phyloP scores from a whole-genome alignment of 2,888 invertebrate genomes.

The Agonum fuliginosum region DNA sequence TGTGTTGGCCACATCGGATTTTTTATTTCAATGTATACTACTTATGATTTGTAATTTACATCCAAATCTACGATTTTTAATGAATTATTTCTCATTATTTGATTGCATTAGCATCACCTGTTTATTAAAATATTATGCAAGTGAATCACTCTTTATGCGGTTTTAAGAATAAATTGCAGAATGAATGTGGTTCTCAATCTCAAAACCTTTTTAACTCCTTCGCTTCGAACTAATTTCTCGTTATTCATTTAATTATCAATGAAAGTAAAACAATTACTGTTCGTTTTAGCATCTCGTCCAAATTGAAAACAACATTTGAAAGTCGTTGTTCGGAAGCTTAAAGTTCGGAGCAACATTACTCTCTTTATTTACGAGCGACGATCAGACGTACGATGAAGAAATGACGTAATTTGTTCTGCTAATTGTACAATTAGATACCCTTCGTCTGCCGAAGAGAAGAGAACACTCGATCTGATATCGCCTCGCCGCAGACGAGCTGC shows the following conservation, averaged over 20 bases:
- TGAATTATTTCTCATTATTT: no score
- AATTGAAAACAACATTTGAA: conserved; percentile 50
- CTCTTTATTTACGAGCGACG: conserved; percentile 43
- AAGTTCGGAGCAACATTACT: conserved; percentile 36
- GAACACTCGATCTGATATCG: no score
- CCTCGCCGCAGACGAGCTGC: conserved; percentile 20
- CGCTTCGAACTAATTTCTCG: neutral
- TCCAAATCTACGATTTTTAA: no score
- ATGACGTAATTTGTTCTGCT: conserved; percentile 58
- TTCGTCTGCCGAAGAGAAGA: conserved; percentile 50
- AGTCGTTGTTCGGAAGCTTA: conserved; percentile 9
- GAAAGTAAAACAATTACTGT: conserved; percentile 48
- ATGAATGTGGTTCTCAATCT: no score
- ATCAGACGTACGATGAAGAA: conserved; percentile 44
- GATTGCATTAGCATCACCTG: no score
- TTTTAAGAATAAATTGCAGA: no score
- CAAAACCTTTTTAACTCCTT: no score
- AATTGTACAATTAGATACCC: conserved; percentile 58
- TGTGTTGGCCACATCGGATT: no score
- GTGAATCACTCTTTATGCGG: no score
- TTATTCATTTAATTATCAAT: conserved; percentile 40
- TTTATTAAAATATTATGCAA: no score
- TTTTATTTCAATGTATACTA: no score
- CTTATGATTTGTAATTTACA: no score
- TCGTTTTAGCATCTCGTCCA: conserved; percentile 47